Evolutionary conservation across 2,888 invertebrate genomes (phyloP), one percentile per base, ranked within the genome.

Genomic region (Dione juno): DNA sequence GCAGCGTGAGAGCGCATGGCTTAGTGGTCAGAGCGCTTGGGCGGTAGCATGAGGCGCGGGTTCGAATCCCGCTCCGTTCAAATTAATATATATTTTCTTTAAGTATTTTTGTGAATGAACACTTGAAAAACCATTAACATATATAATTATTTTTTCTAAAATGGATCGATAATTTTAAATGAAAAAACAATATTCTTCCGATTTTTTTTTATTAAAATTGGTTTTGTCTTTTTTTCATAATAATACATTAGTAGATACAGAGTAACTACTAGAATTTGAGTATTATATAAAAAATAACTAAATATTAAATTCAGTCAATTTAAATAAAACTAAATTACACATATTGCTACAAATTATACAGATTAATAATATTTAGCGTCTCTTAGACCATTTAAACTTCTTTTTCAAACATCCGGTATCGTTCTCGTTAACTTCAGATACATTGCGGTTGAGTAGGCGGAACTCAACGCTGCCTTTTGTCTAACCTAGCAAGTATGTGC

Each of bases 301-400:
- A 37, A 10, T 16, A 14, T 35, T 35, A 35, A 54, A 54, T n/a
- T 59, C 59, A 61, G 59, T 61, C 59, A 6, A 45, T 43, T 61
- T 0, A 14, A 59, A n/a, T 28, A n/a, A 28, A 19, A 28, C 19
- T 43, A 28, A 28, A 6, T 16, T 35, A 28, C 21, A 14, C 21
- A 21, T 28, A 16, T 6, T 28, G 5, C n/a, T n/a, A 59, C 21
- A 43, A 43, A 43, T 21, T 43, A 45, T 43, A 45, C n/a, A 16
- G 11, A 19, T 41, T 13, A 21, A 40, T 28, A 43, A 8, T 14
- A 19, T 61, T 45, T 45, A 61, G 61, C 61, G 61, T 61, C 61
- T 61, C 45, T 61, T n/a, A 48, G 61, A 61, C 45, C 61, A 16
- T 61, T 45, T n/a, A 43, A 45, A 28, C n/a, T 2, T 37, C 37